Evolutionary conservation across 2,113 vertebrate genomes (phyloP).

Genomic region (Melanerpes aurifrons): DNA sequence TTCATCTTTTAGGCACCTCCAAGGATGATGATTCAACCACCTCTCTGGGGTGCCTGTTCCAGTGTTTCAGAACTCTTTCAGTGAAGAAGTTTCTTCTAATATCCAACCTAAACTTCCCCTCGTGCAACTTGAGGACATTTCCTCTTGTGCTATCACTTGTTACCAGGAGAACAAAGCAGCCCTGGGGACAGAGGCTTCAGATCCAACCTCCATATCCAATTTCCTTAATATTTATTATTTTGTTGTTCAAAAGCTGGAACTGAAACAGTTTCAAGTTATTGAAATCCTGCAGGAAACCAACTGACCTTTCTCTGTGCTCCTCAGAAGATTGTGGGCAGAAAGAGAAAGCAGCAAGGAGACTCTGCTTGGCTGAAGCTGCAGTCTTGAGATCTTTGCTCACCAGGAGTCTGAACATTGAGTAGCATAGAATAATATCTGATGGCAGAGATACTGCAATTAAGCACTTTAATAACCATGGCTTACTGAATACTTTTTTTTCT

Average conservation of each 20-base stretch:
- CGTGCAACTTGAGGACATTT: too few species aligned
- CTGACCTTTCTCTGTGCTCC: neutral
- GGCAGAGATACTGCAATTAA: neutral
- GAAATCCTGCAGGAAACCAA: slow-evolving; percentile 47
- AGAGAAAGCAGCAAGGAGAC: neutral
- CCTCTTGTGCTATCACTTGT: too few species aligned
- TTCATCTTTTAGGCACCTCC: too few species aligned
- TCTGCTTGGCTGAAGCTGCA: neutral
- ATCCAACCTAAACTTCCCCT: too few species aligned
- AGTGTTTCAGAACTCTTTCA: too few species aligned
- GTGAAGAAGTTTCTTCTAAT: too few species aligned
- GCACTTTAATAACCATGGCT: neutral
- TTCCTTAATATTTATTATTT: slow-evolving; percentile 8
- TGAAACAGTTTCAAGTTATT: slow-evolving; percentile 28
- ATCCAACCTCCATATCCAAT: neutral
- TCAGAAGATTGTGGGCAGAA: neutral
- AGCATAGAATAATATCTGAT: neutral
- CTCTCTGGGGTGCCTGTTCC: too few species aligned
- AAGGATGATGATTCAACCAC: too few species aligned
- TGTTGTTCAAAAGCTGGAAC: neutral
- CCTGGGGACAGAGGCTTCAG: neutral
- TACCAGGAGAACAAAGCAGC: neutral
- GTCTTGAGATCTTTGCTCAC: neutral
- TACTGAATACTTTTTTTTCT: neutral
- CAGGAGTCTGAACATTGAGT: accelerated